Base-by-base conservation (phyloP, 2,113 vertebrate species). In the Entosphenus tridentatus region DNA sequence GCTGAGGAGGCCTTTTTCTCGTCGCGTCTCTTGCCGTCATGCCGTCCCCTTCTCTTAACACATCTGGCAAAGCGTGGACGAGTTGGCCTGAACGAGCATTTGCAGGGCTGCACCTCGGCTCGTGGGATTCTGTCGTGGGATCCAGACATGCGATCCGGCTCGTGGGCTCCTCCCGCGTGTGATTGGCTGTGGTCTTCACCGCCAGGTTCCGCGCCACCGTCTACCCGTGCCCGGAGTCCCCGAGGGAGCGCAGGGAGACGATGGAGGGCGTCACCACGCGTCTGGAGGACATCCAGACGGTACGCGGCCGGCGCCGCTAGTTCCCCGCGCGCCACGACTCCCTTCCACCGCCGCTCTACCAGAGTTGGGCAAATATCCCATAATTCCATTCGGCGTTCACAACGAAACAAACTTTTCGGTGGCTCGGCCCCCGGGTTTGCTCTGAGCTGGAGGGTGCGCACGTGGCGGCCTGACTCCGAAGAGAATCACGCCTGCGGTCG, bases 271-370 rank as follows among this genome's bases (percentile, higher is more conserved):
- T 77, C 13, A 72, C 62, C 54, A 68, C 56, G 12, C 72, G 54
- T 56, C 75, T 76, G 54, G 68, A 72, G 13, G 76, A 78, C 68
- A 72, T 78, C 13, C 39, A 70, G 70, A 70, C 74, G 70, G 77
- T 76, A 71, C 57, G 69, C 67, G n/a, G n/a, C 10, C n/a, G 62
- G 21, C 8, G 21, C 21, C n/a, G 21, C 9, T 65, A 9, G 13
- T 62, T 62, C 16, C 16, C 3, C 13, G 16, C 16, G n/a, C 11
- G 2, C 62, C 21, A 21, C 21, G 10, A 11, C 62, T 11, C 21
- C 62, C n/a, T 9, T 65, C 13, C 58, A 14, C 16, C 16, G 58
- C 13, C 16, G 10, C 21, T 11, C 10, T 5, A 39, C 39, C 6
- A 39, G 2, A 39, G 39, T 39, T 5, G 4, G 39, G 39, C 39